These are phyloP conservation scores for Tamandua tetradactyla DNA, from an alignment of 2,797 vertebrate species.

Conservation along the genomic window DNA sequence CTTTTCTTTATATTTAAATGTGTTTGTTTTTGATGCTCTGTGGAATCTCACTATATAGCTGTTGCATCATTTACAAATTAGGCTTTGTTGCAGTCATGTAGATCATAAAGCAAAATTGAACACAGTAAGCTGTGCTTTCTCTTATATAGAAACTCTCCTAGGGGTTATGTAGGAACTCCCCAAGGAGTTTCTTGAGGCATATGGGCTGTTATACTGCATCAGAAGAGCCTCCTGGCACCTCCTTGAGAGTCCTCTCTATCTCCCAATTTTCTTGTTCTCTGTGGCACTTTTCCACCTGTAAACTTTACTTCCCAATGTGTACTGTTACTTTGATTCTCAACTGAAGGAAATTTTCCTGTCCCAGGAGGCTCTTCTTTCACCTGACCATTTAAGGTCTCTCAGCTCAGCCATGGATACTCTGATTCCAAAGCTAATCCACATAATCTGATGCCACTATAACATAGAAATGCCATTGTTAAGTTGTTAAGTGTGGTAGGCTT, in stretches of 20 bases:
- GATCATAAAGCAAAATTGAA: neutral
- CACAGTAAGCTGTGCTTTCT: neutral
- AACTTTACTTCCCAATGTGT: neutral
- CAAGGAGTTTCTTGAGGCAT: neutral
- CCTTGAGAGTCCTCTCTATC: neutral
- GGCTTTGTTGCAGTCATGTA: neutral
- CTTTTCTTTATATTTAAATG: conserved; percentile 26
- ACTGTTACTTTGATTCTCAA: neutral
- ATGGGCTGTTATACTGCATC: neutral
- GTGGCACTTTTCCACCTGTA: neutral
- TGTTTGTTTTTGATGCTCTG: neutral
- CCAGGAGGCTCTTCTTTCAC: neutral
- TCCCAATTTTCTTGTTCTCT: neutral
- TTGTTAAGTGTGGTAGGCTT: neutral
- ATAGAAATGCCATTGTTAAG: neutral
- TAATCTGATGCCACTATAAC: neutral
- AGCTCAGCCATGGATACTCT: neutral
- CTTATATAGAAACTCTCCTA: neutral
- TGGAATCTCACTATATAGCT: neutral
- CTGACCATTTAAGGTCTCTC: neutral
- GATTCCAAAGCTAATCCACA: neutral
- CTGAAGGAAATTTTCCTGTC: neutral
- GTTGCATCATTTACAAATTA: neutral
- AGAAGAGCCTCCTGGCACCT: neutral
- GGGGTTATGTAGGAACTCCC: neutral